A percentile compares a stretch with the other conserved stretches of the same genome.
Conservation (phyloP, 2,888 invertebrate species). For the Platynereis dumerilii region DNA sequence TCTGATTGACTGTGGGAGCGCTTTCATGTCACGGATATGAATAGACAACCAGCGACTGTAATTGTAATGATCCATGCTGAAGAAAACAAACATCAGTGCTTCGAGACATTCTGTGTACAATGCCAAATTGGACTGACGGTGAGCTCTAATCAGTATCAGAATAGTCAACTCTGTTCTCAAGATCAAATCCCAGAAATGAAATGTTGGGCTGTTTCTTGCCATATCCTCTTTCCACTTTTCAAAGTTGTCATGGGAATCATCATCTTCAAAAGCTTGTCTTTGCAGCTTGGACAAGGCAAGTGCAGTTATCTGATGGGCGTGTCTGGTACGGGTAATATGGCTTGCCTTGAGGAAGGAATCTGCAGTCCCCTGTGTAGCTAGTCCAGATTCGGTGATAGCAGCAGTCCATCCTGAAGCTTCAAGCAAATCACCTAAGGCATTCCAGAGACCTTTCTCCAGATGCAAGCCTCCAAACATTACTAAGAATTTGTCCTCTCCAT, state of each 20-base stretch:
- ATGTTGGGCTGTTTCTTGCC: too few species aligned
- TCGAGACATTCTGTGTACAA: too few species aligned
- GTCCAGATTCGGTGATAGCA: neutral
- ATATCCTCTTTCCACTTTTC: neutral
- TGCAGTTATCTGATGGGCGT: neutral
- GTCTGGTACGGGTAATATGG: neutral
- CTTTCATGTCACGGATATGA: slow-evolving; percentile 1
- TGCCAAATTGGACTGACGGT: too few species aligned
- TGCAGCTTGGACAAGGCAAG: neutral
- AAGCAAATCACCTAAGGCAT: neutral
- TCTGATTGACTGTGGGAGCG: neutral
- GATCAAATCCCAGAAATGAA: too few species aligned
- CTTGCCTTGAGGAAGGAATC: neutral
- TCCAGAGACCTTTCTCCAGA: neutral
- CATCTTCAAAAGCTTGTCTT: neutral
- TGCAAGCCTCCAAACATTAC: neutral
- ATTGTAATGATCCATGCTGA: neutral
- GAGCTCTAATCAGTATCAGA: too few species aligned
- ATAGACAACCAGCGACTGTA: neutral
- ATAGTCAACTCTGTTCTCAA: too few species aligned
- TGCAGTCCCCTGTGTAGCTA: neutral
- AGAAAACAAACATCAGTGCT: too few species aligned
- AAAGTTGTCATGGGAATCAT: neutral
- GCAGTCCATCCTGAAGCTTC: neutral
- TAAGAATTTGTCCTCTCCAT: slow-evolving; percentile 3